Conservation (phyloP, 2,797 vertebrate species). For the Arrhamphus sclerolepis region DNA sequence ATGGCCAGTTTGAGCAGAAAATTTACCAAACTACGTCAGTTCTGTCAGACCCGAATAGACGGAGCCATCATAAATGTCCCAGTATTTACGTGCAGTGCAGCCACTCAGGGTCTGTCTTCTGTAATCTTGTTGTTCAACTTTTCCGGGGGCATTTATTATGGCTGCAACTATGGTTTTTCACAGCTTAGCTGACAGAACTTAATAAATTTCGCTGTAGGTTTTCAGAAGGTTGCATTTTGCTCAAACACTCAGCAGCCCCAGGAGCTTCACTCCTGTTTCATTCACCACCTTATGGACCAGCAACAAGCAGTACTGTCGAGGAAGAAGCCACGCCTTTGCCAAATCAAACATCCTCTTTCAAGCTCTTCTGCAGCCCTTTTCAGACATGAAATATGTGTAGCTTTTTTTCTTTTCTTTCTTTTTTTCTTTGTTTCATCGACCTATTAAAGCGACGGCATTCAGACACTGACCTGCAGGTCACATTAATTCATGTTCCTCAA, state of each 20-base stretch:
- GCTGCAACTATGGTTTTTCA: constrained; percentile 24
- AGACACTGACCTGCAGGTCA: too few species aligned
- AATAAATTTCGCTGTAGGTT: constrained; percentile 31
- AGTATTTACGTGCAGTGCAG: constrained; percentile 12
- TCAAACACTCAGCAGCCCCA: constrained; percentile 71
- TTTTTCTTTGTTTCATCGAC: neutral
- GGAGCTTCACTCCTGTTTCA: constrained; percentile 46
- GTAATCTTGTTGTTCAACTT: neutral
- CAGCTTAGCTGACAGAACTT: neutral
- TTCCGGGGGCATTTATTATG: constrained; percentile 36
- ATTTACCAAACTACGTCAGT: constrained; percentile 16
- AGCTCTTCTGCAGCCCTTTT: constrained; percentile 46
- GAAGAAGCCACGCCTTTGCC: constrained; percentile 76
- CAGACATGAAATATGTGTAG: constrained; percentile 6
- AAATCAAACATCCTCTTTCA: constrained; percentile 69
- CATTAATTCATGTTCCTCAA: too few species aligned
- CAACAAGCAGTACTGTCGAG: constrained; percentile 48
- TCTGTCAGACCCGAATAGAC: constrained; percentile 23
- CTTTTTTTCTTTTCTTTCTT: too few species aligned
- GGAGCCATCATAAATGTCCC: constrained; percentile 42
- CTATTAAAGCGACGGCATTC: too few species aligned
- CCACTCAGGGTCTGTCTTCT: constrained; percentile 2
- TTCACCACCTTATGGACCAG: constrained; percentile 51
- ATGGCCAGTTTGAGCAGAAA: constrained; percentile 38
- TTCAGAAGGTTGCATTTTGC: constrained; percentile 41